Evolutionary conservation across 2,888 invertebrate species (phyloP), one percentile per base, ranked within the genome.

Genomic region (Plagiodera versicolora): DNA sequence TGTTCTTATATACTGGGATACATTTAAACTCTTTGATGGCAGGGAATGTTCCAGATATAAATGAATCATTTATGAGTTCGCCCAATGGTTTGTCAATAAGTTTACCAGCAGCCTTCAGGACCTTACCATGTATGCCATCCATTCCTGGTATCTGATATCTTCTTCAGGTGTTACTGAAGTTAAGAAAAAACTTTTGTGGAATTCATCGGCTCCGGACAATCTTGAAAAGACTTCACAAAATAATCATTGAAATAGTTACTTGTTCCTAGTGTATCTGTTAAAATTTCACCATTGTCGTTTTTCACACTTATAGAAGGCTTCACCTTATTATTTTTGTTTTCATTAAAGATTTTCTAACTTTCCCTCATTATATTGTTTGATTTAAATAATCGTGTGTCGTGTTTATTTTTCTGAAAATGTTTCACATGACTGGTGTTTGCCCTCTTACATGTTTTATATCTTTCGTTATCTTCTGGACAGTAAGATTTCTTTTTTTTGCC

Each of bases 381-480:
- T 50, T 50, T 30, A 30, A 28, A 14, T 50, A 30, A 30, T 30
- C 50, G 50, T 50, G 14, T 6, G 24, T 50, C 32, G 11, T 50
- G 50, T 50, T 50, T 50, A n/a, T 50, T 14, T 50, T 24, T 50
- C 50, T 50, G 50, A 50, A 50, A 50, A 32, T 51, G 50, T 50
- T 50, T 50, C 16, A 32, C 35, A 32, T 51, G 50, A 32, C 16
- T 51, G 50, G 50, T 51, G 50, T 45, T 32, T 32, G 32, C 17
- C 11, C 32, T 51, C 32, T 51, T 51, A 20, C 16, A 51, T 51
- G 2, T 18, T 49, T n/a, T 20, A 9, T 20, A 48, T 20, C 24
- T 48, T 28, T 28, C 2, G 11, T 32, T 49, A 30, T 30, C 50
- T 30, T 49, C 49, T n/a, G 28, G 28, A 49, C 49, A 17, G 49